A percentile compares a stretch with the other conserved stretches of the same genome.
These are phyloP conservation scores for Rhinoderma darwinii DNA, from an alignment of 2,113 vertebrate species.

Conservation along the genomic window DNA sequence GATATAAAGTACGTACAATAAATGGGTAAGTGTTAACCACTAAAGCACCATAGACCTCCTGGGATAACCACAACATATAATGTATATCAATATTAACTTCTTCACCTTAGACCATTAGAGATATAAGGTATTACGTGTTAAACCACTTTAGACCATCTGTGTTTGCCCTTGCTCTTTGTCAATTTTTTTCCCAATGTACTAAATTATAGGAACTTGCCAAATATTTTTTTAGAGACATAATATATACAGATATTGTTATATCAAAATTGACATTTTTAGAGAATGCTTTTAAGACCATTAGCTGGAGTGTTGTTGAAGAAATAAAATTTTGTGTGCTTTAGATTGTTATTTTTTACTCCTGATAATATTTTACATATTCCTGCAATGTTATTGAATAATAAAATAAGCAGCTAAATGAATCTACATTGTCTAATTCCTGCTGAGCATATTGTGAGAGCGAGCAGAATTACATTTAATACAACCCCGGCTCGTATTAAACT, in stretches of 20 bases:
- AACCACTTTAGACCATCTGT: too few species aligned
- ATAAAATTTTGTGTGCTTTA: background rate
- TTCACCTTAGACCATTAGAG: too few species aligned
- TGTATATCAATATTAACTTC: too few species aligned
- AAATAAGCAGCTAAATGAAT: conserved; percentile 57
- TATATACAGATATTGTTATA: background rate
- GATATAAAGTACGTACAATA: too few species aligned
- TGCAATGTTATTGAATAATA: conserved; percentile 56
- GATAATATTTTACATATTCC: conserved; percentile 53
- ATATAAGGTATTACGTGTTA: too few species aligned
- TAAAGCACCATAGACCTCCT: too few species aligned
- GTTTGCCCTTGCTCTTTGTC: too few species aligned
- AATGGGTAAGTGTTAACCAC: too few species aligned
- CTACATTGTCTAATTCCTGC: conserved; percentile 55
- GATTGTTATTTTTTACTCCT: conserved; percentile 36
- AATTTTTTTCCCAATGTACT: too few species aligned
- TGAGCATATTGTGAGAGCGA: conserved; percentile 2
- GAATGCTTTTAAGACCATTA: background rate
- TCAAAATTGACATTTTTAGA: background rate
- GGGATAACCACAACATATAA: too few species aligned
- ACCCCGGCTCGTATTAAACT: conserved; percentile 40
- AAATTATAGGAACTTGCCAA: too few species aligned
- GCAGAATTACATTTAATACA: conserved; percentile 45
- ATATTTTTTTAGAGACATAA: background rate
- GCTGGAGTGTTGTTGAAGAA: background rate